Evolutionary conservation across 1,140 invertebrate species (phyloP), one percentile per base, ranked within the genome.

Genomic region (Hylyphantes graminicola): DNA sequence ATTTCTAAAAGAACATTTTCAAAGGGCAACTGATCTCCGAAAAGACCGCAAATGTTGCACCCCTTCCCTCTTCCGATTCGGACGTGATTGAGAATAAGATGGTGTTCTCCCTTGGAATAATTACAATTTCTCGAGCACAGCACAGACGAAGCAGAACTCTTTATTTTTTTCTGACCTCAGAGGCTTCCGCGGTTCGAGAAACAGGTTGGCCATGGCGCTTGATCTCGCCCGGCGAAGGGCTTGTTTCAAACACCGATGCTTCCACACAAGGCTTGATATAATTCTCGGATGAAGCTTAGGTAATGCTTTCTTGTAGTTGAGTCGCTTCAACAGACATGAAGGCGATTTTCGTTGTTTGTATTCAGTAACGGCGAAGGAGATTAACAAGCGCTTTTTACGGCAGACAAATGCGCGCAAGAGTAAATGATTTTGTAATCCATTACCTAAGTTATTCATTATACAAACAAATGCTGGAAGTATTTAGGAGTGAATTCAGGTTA

Each of bases 171-270:
- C 65, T 80, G 77, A 80, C 77, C 77, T 80, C 70, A 70, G 19
- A 50, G 64, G 76, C 77, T 80, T 80, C 77, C 77, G 77, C 77
- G 57, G 54, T 70, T 70, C 17, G 61, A 54, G 51, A 59, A 80
- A 80, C 77, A 67, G 77, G 77, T 80, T 80, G 65, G 77, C 77
- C 65, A 21, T 80, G 77, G 35, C 15, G 65, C 53, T 53, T 53
- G 10, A 21, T 57, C 19, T 78, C 35, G 68, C 68, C 50, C 54
- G 68, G 54, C 72, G 72, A 59, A 74, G 54, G 21, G 72, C 48
- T 74, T 74, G 21, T 17, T 74, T 35, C 57, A 74, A 74, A 74
- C 53, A 74, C 53, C 59, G 55, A 53, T 57, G 65, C 51, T 21
- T 68, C 35, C 35, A 35, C 35, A 35, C 35, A 35, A 35, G 35